Evolutionary conservation across 2,113 vertebrate species (phyloP).

Genomic region (Tichodroma muraria): DNA sequence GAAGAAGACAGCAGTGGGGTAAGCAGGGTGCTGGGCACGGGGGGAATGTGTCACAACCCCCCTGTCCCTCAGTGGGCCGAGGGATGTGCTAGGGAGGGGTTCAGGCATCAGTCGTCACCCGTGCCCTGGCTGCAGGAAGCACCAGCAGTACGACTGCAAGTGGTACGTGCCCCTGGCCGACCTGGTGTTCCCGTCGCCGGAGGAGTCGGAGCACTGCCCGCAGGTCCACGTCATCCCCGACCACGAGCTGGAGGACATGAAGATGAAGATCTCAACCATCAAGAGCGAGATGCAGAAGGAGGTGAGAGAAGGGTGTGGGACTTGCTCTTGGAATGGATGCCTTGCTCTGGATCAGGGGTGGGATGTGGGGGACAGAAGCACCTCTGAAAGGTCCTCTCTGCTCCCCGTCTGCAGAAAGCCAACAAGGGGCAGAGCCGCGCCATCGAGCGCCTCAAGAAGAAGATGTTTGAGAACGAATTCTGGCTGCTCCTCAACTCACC

Average conservation of each 20-base stretch:
- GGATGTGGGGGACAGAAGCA: fast-evolving
- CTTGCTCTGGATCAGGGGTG: not conserved
- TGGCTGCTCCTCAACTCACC: constrained; percentile 92
- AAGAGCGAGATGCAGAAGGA: constrained; percentile 98
- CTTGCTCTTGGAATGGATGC: not conserved
- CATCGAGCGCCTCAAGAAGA: constrained; percentile 94
- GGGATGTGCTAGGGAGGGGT: not conserved
- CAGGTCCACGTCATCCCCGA: constrained; percentile 91
- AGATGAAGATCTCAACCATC: constrained; percentile 94
- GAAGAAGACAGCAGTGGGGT: constrained; percentile 92
- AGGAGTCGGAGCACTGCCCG: constrained; percentile 86
- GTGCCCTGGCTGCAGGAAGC: constrained; percentile 61
- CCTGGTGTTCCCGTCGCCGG: constrained; percentile 88
- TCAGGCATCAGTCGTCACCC: not conserved
- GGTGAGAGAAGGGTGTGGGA: constrained; percentile 63
- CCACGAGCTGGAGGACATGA: constrained; percentile 96
- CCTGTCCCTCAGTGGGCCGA: fast-evolving
- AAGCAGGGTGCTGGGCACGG: not conserved
- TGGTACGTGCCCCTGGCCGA: constrained; percentile 97
- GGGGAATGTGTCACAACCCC: not conserved
- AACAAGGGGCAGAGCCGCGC: constrained; percentile 90
- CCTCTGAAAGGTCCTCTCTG: not conserved
- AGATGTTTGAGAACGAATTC: constrained; percentile 98
- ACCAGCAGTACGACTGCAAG: constrained; percentile 98
- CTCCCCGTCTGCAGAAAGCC: constrained; percentile 76